Evolutionary conservation across 2,113 vertebrate species (phyloP), one percentile per base, ranked within the genome.

Genomic region (Platanista minor): DNA sequence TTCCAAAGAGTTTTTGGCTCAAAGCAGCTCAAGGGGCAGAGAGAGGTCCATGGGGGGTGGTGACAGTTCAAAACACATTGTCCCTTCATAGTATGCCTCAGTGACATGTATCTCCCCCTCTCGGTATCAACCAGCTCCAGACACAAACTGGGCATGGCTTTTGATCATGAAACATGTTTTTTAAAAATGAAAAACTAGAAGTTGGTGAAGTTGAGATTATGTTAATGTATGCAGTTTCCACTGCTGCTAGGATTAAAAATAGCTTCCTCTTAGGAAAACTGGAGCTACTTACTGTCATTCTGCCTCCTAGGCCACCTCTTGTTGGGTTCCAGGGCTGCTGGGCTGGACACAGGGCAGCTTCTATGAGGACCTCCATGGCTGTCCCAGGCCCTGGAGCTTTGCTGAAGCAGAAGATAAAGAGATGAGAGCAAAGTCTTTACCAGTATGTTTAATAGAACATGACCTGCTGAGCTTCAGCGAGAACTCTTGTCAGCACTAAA

Each of bases 191-290:
- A 85, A 84, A 71, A 59, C 96, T 89, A 94, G 82, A 98, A 97
- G 91, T 98, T 98, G 92, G 96, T 90, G 94, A 94, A 95, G 96
- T 95, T 97, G 96, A 93, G 96, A 98, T 98, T 98, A 98, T 98
- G 98, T 97, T 98, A 98, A 99, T 98, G 92, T 98, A 98, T 98
- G 98, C 98, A 95, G 95, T 98, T 98, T 97, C 66, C 97, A 98
- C 59, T 98, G 98, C 95, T 97, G 93, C 92, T 80, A 90, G 72
- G 97, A 97, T 98, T 98, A 98, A 98, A 98, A 99, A 98, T 98
- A 99, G 96, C 97, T 98, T 77, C 3, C 41, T 97, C 98, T 95
- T 84, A 92, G 95, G 97, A 97, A 97, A 97, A 97, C 90, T 57
- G 78, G 96, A 98, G 98, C 95, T 97, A 59, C 91, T 15, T 96